Base-by-base conservation (phyloP, 1,140 invertebrate species). In the Drosophila pruinosa region DNA sequence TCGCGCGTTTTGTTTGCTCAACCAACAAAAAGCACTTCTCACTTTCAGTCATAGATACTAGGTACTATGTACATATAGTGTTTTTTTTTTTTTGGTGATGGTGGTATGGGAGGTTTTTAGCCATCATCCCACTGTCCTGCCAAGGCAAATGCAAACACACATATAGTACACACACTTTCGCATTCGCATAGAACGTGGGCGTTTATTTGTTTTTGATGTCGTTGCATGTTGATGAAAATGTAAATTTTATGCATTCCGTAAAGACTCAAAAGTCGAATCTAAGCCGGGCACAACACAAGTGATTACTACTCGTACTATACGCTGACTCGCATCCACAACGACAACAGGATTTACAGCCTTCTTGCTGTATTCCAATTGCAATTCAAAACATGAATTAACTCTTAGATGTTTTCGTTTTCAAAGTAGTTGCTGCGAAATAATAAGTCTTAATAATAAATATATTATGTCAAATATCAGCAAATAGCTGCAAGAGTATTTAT, bases 161-260 rank as follows among this genome's bases (percentile, higher is more conserved):
- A 17, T 12, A 45, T 8, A 26, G 8, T 6, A 21, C 6, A 22
- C 22, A 50, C 38, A n/a, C 2, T 12, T 43, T n/a, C 28, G 48
- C 36, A 14, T 22, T n/a, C 4, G 17, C 17, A 26, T 19, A 36
- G 57, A 39, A 10, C 14, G 52, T 31, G 15, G 39, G 48, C 43
- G 56, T 63, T 75, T 79, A 68, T 67, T 79, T 83, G 78, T 80
- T 58, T 58, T 65, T 63, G 50, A 58, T 67, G 62, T 53, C 48
- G 61, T 59, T 78, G 56, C 63, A 74, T 47, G 79, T 71, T 67
- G 75, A 81, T 88, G 68, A 82, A 88, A 88, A 86, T 88, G 82
- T 72, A 86, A 86, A 88, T 86, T 72, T 70, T 53, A 78, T 78
- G 72, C 82, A 82, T 81, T 78, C 31, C 17, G 26, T 53, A 21